Conservation (phyloP, 2,888 invertebrate species). For the Chaitophorus viminalis region DNA sequence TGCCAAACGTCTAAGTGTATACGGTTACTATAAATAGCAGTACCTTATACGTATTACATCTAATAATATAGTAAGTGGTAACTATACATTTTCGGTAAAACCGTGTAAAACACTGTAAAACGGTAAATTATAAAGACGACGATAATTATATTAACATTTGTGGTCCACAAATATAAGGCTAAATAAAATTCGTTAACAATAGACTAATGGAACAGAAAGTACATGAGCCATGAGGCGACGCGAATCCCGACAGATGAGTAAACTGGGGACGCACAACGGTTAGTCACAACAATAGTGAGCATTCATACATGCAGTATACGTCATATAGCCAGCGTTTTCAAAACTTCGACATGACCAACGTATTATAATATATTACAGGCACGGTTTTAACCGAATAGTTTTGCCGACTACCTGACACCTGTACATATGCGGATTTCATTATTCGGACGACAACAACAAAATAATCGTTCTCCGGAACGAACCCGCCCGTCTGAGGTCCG, state of each 20-base stretch:
- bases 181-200: no score
- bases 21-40: no score
- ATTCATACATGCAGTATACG: background rate
- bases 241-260: background rate
- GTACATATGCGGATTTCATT: conserved; percentile 24
- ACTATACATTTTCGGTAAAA: no score
- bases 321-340: background rate
- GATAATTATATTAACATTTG: no score
- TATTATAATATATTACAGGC: background rate
- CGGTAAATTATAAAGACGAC: no score
- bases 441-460: conserved; percentile 13
- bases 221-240: no score
- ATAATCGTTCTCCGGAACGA: conserved; percentile 24
- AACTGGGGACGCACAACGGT: background rate
- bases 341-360: background rate
- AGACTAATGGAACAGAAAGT: no score
- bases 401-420: background rate
- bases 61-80: no score
- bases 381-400: background rate
- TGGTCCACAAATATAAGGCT: no score
- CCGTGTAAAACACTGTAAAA: no score
- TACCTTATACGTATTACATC: no score
- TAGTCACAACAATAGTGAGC: background rate
- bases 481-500: conserved; percentile 2
- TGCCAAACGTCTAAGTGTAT: no score